These are phyloP conservation scores for Drosophila bunnanda DNA, from an alignment of 2,888 invertebrate species.

Conservation along the genomic window DNA sequence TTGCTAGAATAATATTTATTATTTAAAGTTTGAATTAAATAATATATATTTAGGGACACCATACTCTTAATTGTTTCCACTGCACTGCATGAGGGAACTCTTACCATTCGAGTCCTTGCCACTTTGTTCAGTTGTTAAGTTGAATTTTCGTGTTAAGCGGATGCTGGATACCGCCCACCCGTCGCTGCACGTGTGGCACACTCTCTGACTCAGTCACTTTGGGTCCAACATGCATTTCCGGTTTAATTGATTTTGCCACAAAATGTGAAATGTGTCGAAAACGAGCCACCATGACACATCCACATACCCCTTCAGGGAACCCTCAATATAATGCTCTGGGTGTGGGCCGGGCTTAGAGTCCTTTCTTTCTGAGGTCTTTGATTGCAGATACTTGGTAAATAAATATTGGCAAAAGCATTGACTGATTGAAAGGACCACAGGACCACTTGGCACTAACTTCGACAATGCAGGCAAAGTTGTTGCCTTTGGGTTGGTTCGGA, in stretches of 20 bases:
- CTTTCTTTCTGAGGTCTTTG: constrained; percentile 47
- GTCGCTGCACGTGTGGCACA: constrained; percentile 61
- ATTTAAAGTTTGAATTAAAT: too few species aligned
- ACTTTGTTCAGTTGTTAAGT: constrained; percentile 73
- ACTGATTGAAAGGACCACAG: constrained; percentile 55
- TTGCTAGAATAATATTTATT: too few species aligned
- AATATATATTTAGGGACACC: too few species aligned
- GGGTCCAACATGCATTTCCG: constrained; percentile 75
- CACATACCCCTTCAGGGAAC: not conserved
- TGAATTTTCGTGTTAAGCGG: constrained; percentile 72
- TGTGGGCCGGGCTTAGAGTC: constrained; percentile 15
- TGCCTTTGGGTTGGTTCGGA: constrained; percentile 24
- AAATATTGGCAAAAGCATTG: constrained; percentile 69
- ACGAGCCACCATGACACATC: constrained; percentile 48
- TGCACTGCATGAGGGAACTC: constrained; percentile 7
- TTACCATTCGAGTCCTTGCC: constrained; percentile 25
- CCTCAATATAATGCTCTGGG: constrained; percentile 53
- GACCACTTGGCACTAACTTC: constrained; percentile 40
- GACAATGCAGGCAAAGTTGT: constrained; percentile 36
- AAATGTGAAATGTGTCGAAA: constrained; percentile 79
- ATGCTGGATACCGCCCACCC: constrained; percentile 43
- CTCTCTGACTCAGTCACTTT: constrained; percentile 16
- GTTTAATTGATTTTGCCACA: constrained; percentile 82
- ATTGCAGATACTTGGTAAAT: constrained; percentile 67
- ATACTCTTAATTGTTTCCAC: not conserved